phyloP scores from a whole-genome alignment of 2,797 vertebrate genomes.

The Tarsius wallacei region DNA sequence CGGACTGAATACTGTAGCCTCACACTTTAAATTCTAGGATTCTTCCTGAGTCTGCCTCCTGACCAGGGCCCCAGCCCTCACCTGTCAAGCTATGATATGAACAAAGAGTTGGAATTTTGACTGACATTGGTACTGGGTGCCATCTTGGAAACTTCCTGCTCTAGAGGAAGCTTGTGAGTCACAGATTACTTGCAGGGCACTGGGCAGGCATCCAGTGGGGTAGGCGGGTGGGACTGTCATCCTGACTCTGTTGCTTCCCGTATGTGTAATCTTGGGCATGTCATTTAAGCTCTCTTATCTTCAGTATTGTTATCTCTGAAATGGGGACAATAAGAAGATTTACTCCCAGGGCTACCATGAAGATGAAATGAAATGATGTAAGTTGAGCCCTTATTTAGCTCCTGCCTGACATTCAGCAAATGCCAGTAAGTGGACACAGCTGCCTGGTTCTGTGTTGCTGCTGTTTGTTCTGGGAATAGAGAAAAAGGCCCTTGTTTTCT shows the following conservation, averaged over 20 bases:
- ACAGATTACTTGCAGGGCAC: neutral
- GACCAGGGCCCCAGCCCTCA: neutral
- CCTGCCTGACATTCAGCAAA: neutral
- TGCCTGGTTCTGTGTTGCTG: neutral
- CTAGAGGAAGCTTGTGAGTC: neutral
- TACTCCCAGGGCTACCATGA: neutral
- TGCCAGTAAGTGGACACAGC: neutral
- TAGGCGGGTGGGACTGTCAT: neutral
- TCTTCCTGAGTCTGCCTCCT: slow-evolving; percentile 7
- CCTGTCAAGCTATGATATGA: neutral
- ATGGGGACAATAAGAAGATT: neutral
- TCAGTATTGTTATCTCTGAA: neutral
- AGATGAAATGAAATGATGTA: slow-evolving; percentile 43
- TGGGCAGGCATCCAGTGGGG: neutral
- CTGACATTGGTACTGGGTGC: neutral
- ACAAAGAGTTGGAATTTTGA: neutral
- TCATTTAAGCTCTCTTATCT: neutral
- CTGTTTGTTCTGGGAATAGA: slow-evolving; percentile 43
- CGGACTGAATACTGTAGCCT: neutral
- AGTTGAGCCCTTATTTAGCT: slow-evolving; percentile 45
- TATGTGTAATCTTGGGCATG: neutral
- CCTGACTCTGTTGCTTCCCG: neutral
- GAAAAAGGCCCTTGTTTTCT: neutral
- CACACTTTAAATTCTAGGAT: neutral
- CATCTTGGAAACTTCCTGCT: neutral